Base-by-base conservation (phyloP, 2,888 invertebrate genomes). In the Drosophila monieri region DNA sequence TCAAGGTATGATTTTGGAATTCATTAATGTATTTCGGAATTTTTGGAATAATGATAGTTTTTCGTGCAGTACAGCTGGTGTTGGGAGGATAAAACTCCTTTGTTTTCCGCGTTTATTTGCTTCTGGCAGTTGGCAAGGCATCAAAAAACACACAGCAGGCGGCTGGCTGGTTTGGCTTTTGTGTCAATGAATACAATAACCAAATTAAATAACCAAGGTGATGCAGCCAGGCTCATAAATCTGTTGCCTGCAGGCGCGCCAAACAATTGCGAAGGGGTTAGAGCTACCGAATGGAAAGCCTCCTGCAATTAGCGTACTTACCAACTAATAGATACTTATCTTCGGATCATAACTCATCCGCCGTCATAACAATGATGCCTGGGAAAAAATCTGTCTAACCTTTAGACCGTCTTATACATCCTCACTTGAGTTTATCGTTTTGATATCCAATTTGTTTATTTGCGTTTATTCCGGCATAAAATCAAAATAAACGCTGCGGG, bases 151-250 rank as follows among this genome's bases (percentile, higher is more conserved):
- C 60, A 48, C 54, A 72, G 56, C 54, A 61, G 51, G 53, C 41
- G 37, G 18, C 60, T 67, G 48, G 48, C 58, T 61, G 47, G 41
- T 54, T 73, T 72, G 76, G 86, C 84, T 86, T 85, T 89, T 89
- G 89, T 87, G 80, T 83, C 90, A 90, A 90, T 90, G 90, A 90
- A 90, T 90, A 90, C 90, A 90, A 90, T 90, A 90, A 89, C 90
- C 83, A 90, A 88, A 89, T 89, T 88, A 89, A 88, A 88, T 88
- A 88, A 78, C 88, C 89, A 85, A 86, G 86, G 89, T 75, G 76
- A 89, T 87, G 79, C 78, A 74, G 64, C 59, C 57, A 61, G 62
- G 61, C 39, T 56, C 48, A 57, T 67, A 68, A 69, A 71, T 48
- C 21, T 46, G 55, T 41, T 39, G 35, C 51, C 55, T 48, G 46